Evolutionary conservation across 2,797 vertebrate species (phyloP).

Genomic region (Liparis tanakae): DNA sequence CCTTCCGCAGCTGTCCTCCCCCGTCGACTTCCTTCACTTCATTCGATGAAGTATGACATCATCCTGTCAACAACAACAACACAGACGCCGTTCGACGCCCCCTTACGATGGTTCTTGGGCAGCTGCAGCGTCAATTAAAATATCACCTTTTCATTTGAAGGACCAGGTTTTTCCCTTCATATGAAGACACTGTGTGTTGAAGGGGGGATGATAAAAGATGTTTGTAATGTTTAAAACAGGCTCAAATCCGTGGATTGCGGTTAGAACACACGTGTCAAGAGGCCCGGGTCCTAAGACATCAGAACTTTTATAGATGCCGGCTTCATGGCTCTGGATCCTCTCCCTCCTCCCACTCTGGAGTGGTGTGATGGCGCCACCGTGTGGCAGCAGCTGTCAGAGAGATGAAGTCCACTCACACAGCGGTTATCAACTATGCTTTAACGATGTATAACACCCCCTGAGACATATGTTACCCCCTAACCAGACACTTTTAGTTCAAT

Average conservation of each 20-base stretch:
- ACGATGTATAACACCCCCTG: too few relatives aligned
- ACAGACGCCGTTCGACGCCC: neutral
- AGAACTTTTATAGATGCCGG: conserved; percentile 8
- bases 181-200: neutral
- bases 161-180: neutral
- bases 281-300: conserved; percentile 13
- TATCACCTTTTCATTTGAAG: neutral
- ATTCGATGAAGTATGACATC: conserved; percentile 31
- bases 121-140: neutral
- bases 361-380: conserved; percentile 59
- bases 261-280: conserved; percentile 6
- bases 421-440: too few relatives aligned
- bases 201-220: neutral
- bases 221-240: neutral
- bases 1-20: conserved; percentile 16
- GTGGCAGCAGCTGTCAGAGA: conserved; percentile 44
- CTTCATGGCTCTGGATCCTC: neutral
- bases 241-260: neutral
- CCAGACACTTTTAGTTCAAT: too few relatives aligned
- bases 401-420: too few relatives aligned
- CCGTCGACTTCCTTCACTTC: conserved; percentile 1
- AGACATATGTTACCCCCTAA: too few relatives aligned
- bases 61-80: conserved; percentile 6
- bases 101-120: neutral
- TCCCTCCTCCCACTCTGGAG: neutral